These are phyloP conservation scores for Drosophila insularis DNA, from an alignment of 1,140 invertebrate genomes.

Conservation along the genomic window DNA sequence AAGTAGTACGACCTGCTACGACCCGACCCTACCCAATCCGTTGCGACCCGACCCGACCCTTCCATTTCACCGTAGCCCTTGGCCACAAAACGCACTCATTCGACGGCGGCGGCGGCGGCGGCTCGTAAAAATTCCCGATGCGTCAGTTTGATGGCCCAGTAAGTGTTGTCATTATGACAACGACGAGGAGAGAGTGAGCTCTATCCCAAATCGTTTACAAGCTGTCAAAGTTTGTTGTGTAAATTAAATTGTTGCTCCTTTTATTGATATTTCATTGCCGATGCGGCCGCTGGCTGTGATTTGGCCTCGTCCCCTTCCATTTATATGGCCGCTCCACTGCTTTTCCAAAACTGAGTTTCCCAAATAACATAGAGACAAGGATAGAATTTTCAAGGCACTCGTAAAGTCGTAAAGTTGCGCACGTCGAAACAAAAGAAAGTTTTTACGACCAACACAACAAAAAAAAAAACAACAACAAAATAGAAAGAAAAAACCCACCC, in stretches of 20 bases:
- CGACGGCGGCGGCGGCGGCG: not conserved
- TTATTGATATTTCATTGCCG: slow-evolving; percentile 76
- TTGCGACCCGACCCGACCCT: slow-evolving; percentile 47
- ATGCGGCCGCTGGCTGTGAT: slow-evolving; percentile 42
- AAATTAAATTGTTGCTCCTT: slow-evolving; percentile 80
- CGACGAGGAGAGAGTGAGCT: not conserved
- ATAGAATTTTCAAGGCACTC: slow-evolving; percentile 48
- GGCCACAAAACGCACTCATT: slow-evolving; percentile 3
- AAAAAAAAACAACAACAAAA: not conserved
- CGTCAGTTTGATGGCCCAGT: slow-evolving; percentile 52
- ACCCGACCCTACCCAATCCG: slow-evolving; percentile 7
- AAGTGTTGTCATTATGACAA: slow-evolving; percentile 72
- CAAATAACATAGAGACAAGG: no score
- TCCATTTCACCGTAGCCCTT: slow-evolving; percentile 52
- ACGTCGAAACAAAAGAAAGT: slow-evolving; percentile 72
- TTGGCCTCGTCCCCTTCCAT: slow-evolving; percentile 28
- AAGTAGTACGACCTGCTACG: not conserved
- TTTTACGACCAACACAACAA: slow-evolving; percentile 65
- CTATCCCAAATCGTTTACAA: slow-evolving; percentile 38
- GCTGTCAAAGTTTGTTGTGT: slow-evolving; percentile 72
- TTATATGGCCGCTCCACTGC: not conserved
- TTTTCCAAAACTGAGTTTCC: no score
- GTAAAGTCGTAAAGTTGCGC: slow-evolving; percentile 78
- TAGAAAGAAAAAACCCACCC: not conserved
- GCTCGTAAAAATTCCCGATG: slow-evolving; percentile 73